phyloP scores from a whole-genome alignment of 2,113 vertebrate species.

The Cnemophilus loriae region DNA sequence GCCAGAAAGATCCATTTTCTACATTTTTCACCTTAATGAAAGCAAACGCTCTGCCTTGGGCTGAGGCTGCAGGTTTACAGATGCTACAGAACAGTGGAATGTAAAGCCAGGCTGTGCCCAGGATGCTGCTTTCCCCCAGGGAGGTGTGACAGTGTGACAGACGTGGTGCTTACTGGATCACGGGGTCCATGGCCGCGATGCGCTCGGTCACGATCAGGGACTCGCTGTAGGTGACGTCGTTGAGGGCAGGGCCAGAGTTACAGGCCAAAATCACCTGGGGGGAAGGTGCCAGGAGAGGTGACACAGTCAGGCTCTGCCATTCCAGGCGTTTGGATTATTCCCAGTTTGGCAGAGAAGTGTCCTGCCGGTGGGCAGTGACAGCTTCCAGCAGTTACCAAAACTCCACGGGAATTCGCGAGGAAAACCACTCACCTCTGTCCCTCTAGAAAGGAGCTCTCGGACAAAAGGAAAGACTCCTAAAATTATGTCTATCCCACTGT shows the following conservation, averaged over 20 bases:
- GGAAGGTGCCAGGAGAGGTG: background rate
- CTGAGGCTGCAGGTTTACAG: background rate
- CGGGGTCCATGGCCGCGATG: slow-evolving; percentile 88
- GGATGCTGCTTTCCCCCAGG: background rate
- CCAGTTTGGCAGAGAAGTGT: background rate
- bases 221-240: slow-evolving; percentile 92
- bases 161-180: slow-evolving; percentile 79
- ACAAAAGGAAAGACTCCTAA: slow-evolving; percentile 98
- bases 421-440: slow-evolving; percentile 85
- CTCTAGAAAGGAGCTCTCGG: slow-evolving; percentile 93
- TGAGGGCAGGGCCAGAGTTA: slow-evolving; percentile 93
- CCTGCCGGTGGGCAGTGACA: background rate
- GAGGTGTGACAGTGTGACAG: background rate
- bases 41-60: background rate
- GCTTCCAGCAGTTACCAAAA: background rate
- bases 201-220: slow-evolving; percentile 87
- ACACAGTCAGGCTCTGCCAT: background rate
- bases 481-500: slow-evolving; percentile 99
- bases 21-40: background rate
- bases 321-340: background rate
- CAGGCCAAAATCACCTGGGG: slow-evolving; percentile 91
- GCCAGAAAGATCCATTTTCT: background rate
- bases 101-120: background rate
- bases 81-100: rapidly evolving
- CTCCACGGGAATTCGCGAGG: background rate